Evolutionary conservation across 2,113 vertebrate genomes (phyloP).

Genomic region (Epinephelus lanceolatus): DNA sequence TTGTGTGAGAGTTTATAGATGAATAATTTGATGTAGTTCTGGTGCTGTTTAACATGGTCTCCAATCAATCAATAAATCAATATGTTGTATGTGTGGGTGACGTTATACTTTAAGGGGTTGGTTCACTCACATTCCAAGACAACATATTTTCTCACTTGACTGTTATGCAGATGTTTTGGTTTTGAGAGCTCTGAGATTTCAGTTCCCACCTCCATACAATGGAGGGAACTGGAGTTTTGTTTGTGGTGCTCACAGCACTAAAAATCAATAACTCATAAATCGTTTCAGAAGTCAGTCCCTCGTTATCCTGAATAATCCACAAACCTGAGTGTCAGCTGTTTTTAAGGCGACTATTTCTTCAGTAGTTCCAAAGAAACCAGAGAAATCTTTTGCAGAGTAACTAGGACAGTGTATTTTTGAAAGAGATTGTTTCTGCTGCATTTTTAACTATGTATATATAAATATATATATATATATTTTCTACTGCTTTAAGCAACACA

Average conservation of each 20-base stretch:
- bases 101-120: background rate
- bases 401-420: background rate
- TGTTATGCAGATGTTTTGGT: background rate
- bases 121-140: background rate
- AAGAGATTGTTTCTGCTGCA: background rate
- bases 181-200: background rate
- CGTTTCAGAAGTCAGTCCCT: background rate
- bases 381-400: background rate
- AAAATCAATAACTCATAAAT: background rate
- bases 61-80: no score
- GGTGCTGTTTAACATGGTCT: no score
- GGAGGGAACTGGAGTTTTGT: background rate
- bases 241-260: background rate
- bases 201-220: background rate
- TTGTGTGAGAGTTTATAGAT: no score
- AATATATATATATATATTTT: background rate
- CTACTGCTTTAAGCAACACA: background rate
- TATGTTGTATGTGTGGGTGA: no score
- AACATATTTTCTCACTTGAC: background rate
- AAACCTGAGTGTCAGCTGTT: background rate
- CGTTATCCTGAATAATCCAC: slow-evolving; percentile 16
- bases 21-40: no score
- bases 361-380: background rate
- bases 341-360: background rate
- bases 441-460: background rate